Conservation (phyloP, 2,888 invertebrate genomes). For the Anarsia innoxiella region DNA sequence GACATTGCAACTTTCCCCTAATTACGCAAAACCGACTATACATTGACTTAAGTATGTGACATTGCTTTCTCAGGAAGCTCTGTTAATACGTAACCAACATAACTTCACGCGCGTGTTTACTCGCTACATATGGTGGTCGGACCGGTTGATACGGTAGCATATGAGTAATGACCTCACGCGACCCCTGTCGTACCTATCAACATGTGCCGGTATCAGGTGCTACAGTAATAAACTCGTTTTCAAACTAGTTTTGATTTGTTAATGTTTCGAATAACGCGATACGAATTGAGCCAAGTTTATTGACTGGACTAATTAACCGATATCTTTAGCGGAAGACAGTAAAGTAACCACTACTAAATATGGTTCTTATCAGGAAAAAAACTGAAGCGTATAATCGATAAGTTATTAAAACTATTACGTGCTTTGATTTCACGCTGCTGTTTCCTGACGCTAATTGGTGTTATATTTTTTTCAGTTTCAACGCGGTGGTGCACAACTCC, state of each 20-base stretch:
- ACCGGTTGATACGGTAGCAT: slow-evolving; percentile 51
- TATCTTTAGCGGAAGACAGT: slow-evolving; percentile 1
- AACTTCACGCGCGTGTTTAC: slow-evolving; percentile 31
- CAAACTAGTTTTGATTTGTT: slow-evolving; percentile 30
- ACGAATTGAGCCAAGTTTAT: too few relatives aligned
- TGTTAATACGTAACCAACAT: slow-evolving; percentile 32
- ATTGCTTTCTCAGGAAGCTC: slow-evolving; percentile 36
- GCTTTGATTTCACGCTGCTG: too few relatives aligned
- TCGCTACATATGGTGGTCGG: slow-evolving; percentile 54
- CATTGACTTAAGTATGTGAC: slow-evolving; percentile 27
- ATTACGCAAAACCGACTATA: slow-evolving; percentile 39
- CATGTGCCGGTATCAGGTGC: slow-evolving; percentile 34
- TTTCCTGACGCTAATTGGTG: too few relatives aligned
- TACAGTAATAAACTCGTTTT: slow-evolving; percentile 30
- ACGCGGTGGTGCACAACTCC: slow-evolving; percentile 67
- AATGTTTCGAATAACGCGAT: too few relatives aligned
- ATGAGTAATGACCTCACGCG: slow-evolving; percentile 56
- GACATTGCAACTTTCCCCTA: slow-evolving; percentile 42
- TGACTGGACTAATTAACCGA: background rate
- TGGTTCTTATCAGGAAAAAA: too few relatives aligned
- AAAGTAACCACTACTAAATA: too few relatives aligned
- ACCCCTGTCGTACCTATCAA: slow-evolving; percentile 36
- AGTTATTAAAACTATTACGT: too few relatives aligned
- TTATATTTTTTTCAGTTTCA: slow-evolving; percentile 53
- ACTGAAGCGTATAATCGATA: too few relatives aligned